Evolutionary conservation across 2,888 invertebrate genomes (phyloP), one percentile per base, ranked within the genome.

Genomic region (Silvanus unidentatus): DNA sequence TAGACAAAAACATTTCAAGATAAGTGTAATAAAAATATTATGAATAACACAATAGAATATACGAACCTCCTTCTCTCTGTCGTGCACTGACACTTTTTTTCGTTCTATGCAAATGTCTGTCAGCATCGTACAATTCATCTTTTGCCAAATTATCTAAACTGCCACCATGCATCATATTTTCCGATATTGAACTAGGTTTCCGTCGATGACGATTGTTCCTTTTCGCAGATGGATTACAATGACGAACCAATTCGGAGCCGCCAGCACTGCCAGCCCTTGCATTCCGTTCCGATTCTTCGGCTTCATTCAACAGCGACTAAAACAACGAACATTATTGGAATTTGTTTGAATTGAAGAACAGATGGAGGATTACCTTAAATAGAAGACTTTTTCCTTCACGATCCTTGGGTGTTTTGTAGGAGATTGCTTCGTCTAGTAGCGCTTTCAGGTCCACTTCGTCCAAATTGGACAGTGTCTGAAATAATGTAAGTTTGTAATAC

Each of bases 381-480:
- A 86, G 78, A 71, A 79, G 79, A 71, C 89, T 89, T 73, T 89
- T 90, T 62, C 88, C 87, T 72, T 88, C 86, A 54, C 86, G 78
- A 69, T 90, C 90, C 75, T 87, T 86, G 44, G 89, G 89, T 68
- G 82, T 81, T 72, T 88, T 88, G 74, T 90, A 90, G 54, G 81
- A 84, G 66, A 87, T 82, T 55, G 88, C 89, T 76, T 90, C 90
- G 68, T 90, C 88, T 60, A 90, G 75, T 53, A 90, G 75, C 46
- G 84, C 85, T 60, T 84, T 82, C 52, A 90, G 75, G 68, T 85
- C 82, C 45, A 79, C 80, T 66, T 90, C 88, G 72, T 88, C 86
- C 66, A 88, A 74, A 58, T 81, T 78, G 54, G 64, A 59, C 43
- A 66, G 37, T 3, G 59, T 58, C 65, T 64, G 35, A 9, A 35